Percentiles rank a stretch among this genome's conserved stretches.
These are phyloP conservation scores for Phoenoteleia sp. DNA, from an alignment of 2,888 invertebrate species.

Conservation along the genomic window DNA sequence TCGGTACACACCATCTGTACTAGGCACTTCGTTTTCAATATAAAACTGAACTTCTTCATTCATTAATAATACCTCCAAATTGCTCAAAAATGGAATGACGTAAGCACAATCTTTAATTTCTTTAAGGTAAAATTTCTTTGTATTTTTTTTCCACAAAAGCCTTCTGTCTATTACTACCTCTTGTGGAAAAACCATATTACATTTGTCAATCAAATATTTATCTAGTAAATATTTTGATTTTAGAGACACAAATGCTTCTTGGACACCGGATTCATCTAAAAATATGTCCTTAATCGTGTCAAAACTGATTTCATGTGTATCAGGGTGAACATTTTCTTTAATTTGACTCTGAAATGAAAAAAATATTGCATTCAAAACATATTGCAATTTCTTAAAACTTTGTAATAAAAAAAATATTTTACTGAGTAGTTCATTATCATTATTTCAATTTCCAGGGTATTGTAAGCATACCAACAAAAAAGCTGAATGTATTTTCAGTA, in stretches of 20 bases:
- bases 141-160: background rate
- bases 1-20: conserved; percentile 41
- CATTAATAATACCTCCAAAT: conserved; percentile 61
- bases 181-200: conserved; percentile 3
- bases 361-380: too few relatives aligned
- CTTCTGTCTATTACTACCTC: background rate
- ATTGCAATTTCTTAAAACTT: too few relatives aligned
- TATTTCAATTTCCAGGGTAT: too few relatives aligned
- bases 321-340: background rate
- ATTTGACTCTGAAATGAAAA: background rate
- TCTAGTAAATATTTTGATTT: background rate
- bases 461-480: conserved; percentile 27
- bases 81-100: conserved; percentile 21
- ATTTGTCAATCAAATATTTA: conserved; percentile 11
- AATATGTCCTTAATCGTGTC: background rate
- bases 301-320: background rate
- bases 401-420: too few relatives aligned
- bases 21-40: conserved; percentile 42
- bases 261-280: background rate
- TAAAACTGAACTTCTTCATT: conserved; percentile 61
- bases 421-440: too few relatives aligned
- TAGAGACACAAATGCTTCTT: background rate
- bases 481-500: conserved; percentile 24
- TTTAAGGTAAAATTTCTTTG: background rate
- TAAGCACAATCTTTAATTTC: conserved; percentile 12